Conservation (phyloP, 2,113 vertebrate species). For the Dissostichus mawsoni region DNA sequence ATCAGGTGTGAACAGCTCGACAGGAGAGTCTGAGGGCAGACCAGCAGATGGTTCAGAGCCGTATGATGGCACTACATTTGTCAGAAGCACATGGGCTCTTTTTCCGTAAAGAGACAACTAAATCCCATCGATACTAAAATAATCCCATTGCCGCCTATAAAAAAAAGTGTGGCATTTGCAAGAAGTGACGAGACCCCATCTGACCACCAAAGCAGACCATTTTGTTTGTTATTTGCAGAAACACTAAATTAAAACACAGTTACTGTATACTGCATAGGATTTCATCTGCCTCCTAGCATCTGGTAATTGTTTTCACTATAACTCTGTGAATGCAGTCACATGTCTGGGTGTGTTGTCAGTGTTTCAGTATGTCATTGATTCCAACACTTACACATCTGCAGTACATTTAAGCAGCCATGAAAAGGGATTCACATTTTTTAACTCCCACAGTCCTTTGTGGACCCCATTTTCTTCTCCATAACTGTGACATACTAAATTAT, state of each 20-base stretch:
- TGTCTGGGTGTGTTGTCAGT: slow-evolving; percentile 3
- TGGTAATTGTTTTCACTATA: slow-evolving; percentile 25
- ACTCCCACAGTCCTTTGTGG: slow-evolving; percentile 46
- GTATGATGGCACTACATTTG: slow-evolving; percentile 37
- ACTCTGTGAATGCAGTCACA: neutral
- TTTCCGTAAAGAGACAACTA: slow-evolving; percentile 43
- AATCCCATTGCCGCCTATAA: slow-evolving; percentile 42
- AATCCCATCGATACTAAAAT: slow-evolving; percentile 50
- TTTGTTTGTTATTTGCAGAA: slow-evolving; percentile 24
- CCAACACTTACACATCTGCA: slow-evolving; percentile 39
- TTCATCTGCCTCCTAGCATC: slow-evolving; percentile 28
- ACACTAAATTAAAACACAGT: slow-evolving; percentile 23
- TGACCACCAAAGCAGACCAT: slow-evolving; percentile 26
- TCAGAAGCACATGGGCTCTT: slow-evolving; percentile 41
- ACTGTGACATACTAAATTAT: slow-evolving; percentile 62
- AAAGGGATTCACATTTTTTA: slow-evolving; percentile 63
- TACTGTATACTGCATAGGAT: slow-evolving; percentile 6
- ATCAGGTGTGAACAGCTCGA: slow-evolving; percentile 47
- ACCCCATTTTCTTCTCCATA: slow-evolving; percentile 49
- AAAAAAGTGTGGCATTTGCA: slow-evolving; percentile 35
- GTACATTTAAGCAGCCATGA: slow-evolving; percentile 64
- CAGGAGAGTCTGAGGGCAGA: slow-evolving; percentile 50
- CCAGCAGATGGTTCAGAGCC: slow-evolving; percentile 54
- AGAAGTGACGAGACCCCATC: neutral
- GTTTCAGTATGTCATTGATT: slow-evolving; percentile 20